These are phyloP conservation scores for Chionoecetes opilio DNA, from an alignment of 1,140 invertebrate species.

Conservation along the genomic window DNA sequence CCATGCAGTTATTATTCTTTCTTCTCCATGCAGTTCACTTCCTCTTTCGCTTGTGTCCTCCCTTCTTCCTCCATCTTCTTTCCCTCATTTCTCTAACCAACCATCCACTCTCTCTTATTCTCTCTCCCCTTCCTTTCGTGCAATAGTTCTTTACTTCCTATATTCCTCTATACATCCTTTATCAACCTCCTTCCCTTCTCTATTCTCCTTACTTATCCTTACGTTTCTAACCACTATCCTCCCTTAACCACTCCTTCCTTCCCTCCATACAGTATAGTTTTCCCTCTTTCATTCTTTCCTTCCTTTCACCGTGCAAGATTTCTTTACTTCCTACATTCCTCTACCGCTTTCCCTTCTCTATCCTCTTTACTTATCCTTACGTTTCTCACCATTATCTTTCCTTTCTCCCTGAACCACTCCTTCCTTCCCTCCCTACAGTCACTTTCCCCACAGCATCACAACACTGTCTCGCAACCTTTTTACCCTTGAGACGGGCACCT, in stretches of 20 bases:
- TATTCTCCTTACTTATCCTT: too few species aligned
- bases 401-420: neutral
- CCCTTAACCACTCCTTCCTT: neutral
- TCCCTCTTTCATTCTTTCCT: neutral
- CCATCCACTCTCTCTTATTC: neutral
- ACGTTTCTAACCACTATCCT: neutral
- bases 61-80: neutral
- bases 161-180: too few species aligned
- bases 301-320: too few species aligned
- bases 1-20: neutral
- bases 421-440: neutral
- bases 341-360: neutral
- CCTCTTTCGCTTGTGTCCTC: neutral
- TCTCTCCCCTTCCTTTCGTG: too few species aligned
- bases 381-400: neutral
- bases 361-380: neutral
- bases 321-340: too few species aligned
- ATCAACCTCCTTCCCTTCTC: too few species aligned
- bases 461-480: too few species aligned
- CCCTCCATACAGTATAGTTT: neutral
- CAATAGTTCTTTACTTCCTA: too few species aligned
- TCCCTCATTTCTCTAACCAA: neutral
- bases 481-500: too few species aligned
- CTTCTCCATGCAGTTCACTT: neutral
- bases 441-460: too few species aligned